Base-by-base conservation (phyloP, 2,888 invertebrate species). In the Rhagophthalmus giganteus region DNA sequence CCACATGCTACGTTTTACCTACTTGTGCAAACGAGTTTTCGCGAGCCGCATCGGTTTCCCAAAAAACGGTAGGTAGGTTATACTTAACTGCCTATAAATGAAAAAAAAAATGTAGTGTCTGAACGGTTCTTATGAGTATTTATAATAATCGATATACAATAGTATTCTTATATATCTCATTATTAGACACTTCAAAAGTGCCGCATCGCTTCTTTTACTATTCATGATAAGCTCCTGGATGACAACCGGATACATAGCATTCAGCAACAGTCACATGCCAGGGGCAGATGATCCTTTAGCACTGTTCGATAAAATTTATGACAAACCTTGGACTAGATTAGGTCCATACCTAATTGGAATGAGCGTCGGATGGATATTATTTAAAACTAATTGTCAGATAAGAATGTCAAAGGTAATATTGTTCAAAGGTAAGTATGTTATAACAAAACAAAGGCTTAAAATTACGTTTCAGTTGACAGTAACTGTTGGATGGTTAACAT, bases 301-400 rank as follows among this genome's bases (percentile, higher is more conserved):
- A 0, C 79, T 90, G 38, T 92, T 92, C 71, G 91, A 92, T 74
- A 89, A 90, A 76, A 88, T 92, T 61, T 92, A 92, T 72, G 91
- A 91, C 74, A 92, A 91, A 73, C 91, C 91, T 1, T 92, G 91
- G 90, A 91, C 91, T 0, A 75, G 91, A 48, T 74, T 91, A 8
- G 91, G 91, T 0, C 91, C 91, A 0, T 92, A 91, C 71, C 76
- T 91, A 1, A 85, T 91, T 40, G 91, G 91, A 58, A 91, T 92
- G 89, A 79, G 83, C 10, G 85, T 86, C 0, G 91, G 91, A 0
- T 92, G 90, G 85, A 82, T 87, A 54, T 77, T 92, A 11, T 91
- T 88, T 71, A 88, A 88, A 74, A 90, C 87, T 14, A 86, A 90
- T 69, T 84, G 89, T 72, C 85, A 85, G 71, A 82, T 91, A 10